These are phyloP conservation scores for Heliconius hermathena DNA, from an alignment of 1,140 invertebrate genomes.

Conservation along the genomic window DNA sequence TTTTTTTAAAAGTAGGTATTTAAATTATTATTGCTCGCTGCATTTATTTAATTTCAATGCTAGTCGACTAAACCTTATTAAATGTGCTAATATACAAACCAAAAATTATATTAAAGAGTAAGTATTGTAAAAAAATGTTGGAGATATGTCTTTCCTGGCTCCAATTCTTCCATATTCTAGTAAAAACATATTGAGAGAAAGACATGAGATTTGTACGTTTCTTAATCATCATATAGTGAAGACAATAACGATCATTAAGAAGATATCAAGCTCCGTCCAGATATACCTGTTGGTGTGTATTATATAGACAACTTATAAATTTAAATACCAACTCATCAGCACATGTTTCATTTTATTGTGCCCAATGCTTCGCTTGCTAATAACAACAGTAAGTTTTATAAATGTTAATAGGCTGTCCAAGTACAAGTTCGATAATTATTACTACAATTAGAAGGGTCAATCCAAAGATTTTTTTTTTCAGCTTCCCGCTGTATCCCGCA, in stretches of 20 bases:
- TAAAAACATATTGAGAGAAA: neutral
- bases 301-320: conserved; percentile 70
- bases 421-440: neutral
- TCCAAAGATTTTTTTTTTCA: too few relatives aligned
- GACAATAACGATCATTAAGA: neutral
- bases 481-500: too few relatives aligned
- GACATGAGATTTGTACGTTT: neutral
- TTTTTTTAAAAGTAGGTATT: too few relatives aligned
- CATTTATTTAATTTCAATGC: too few relatives aligned
- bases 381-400: neutral
- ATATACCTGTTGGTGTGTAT: conserved; percentile 12
- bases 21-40: too few relatives aligned
- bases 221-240: neutral
- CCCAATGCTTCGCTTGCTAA: conserved; percentile 23
- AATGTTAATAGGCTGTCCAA: neutral
- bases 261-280: neutral
- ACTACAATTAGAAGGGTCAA: too few relatives aligned
- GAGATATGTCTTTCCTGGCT: too few relatives aligned
- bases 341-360: conserved; percentile 74
- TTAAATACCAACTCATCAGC: conserved; percentile 56
- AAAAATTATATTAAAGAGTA: too few relatives aligned
- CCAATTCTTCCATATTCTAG: too few relatives aligned
- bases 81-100: too few relatives aligned
- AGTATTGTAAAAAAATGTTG: too few relatives aligned
- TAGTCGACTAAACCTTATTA: too few relatives aligned